Conservation (phyloP, 2,113 vertebrate species). For the Uria aalge region DNA sequence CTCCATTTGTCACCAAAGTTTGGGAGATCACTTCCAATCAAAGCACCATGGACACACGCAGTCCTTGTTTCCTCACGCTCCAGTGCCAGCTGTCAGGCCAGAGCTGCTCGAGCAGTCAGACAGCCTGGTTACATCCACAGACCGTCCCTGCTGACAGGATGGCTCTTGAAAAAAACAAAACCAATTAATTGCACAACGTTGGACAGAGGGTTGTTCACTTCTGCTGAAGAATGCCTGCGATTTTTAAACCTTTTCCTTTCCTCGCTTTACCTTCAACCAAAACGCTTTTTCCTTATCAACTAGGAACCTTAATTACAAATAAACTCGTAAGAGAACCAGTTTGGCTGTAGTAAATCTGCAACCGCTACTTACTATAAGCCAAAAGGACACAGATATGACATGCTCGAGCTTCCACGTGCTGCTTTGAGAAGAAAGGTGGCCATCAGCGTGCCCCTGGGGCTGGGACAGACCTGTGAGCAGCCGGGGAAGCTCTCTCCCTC, state of each 20-base stretch:
- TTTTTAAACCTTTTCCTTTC: neutral
- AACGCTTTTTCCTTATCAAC: neutral
- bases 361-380: neutral
- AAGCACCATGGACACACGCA: neutral
- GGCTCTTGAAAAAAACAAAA: neutral
- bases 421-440: neutral
- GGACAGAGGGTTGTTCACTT: neutral
- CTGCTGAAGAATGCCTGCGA: neutral
- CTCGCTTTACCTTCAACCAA: neutral
- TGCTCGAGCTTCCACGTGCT: fast-evolving
- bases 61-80: neutral
- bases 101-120: neutral
- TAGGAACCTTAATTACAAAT: neutral
- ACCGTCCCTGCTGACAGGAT: neutral
- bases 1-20: neutral
- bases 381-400: neutral
- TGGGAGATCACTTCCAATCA: neutral
- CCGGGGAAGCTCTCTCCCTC: neutral
- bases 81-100: neutral
- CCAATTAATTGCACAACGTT: neutral
- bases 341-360: neutral
- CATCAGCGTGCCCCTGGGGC: fast-evolving
- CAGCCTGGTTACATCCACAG: neutral
- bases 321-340: neutral
- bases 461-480: neutral